Evolutionary conservation across 2,113 vertebrate species (phyloP), one percentile per base, ranked within the genome.

Genomic region (Oreochromis tanganicae): DNA sequence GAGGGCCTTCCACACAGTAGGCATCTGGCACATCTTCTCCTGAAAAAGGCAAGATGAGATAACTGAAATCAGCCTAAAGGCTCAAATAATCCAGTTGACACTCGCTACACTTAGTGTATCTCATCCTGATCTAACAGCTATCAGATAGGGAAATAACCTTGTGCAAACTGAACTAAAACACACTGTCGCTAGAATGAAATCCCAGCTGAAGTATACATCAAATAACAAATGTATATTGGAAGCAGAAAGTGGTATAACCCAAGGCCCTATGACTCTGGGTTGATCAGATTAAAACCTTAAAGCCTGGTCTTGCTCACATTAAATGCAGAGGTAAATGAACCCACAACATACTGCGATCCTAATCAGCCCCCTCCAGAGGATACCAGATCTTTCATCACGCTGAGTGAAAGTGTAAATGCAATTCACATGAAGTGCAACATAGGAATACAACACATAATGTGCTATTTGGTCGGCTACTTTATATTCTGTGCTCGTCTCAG

Each of bases 1-100:
- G 97, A 17, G 95, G 94, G 4, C 93, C 82, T 1, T 96, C 96
- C 10, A 92, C 93, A 93, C 99, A 99, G 59, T 96, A 91, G 56
- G 91, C 92, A 6, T 84, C 73, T 5, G 97, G 91, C 2, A 97
- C 97, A 7, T 94, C 95, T 59, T 96, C 94, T 82, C 97, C 99
- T 99, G 93, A 6, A 94, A 92, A 79, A 68, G 50, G 27, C 50
- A 63, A 52, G 71, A 78, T 71, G 27, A 66, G 9, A 57, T 19
- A 71, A 78, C 1, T 54, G 12, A 83, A 78, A 88, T 78, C 16
- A 41, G 19, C 12, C 54, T 11, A 9, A 56, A 5, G 59, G 36
- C 38, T 90, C 16, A 38, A 52, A 56, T 2, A 81, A 56, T 81
- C 34, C 38, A 52, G 9, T 48, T 71, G 4, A 82, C 46, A 38